Evolutionary conservation across 2,113 vertebrate species (phyloP).

Genomic region (Elanus axillaris): DNA sequence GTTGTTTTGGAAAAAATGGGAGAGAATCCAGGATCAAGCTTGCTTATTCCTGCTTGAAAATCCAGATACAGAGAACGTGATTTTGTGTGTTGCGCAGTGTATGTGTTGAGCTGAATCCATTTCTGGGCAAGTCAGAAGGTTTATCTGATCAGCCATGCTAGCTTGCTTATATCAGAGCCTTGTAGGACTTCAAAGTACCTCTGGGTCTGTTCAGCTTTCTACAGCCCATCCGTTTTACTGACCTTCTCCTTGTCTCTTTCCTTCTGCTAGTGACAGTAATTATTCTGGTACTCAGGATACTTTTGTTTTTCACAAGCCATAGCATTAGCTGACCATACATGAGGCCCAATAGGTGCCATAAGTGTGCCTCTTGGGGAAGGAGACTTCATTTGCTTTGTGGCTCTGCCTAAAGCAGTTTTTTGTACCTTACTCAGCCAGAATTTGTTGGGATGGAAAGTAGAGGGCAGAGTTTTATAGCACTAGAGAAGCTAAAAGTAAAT

Average conservation of each 20-base stretch:
- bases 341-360: not conserved
- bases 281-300: not conserved
- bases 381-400: not conserved
- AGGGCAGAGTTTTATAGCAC: not conserved
- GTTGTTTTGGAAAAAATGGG: not conserved
- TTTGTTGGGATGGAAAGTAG: not conserved
- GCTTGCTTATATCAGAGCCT: not conserved
- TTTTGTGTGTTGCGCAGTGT: not conserved
- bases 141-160: not conserved
- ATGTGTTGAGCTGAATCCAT: not conserved
- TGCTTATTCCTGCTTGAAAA: not conserved
- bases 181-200: not conserved
- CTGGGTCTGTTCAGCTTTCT: not conserved
- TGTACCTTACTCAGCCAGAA: not conserved
- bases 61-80: not conserved
- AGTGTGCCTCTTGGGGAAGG: not conserved
- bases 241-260: not conserved
- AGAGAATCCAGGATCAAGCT: not conserved
- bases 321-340: not conserved
- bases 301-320: not conserved
- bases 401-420: not conserved
- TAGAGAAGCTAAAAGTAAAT: not conserved
- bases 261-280: not conserved
- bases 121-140: not conserved
- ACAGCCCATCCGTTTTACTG: rapidly evolving